phyloP scores from a whole-genome alignment of 2,797 vertebrate genomes.

The Vireo griseus region DNA sequence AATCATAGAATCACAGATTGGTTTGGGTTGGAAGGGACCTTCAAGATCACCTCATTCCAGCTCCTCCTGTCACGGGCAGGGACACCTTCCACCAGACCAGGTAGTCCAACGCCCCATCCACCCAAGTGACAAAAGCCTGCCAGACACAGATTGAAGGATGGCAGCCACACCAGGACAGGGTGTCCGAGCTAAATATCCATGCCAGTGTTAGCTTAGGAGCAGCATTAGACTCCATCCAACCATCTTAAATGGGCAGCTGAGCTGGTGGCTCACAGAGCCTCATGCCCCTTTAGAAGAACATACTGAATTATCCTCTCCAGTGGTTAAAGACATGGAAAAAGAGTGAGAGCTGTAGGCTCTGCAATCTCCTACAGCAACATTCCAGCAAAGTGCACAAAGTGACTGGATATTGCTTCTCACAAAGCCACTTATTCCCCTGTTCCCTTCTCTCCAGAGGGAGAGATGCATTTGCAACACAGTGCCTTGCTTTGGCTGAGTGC shows the following conservation, averaged over 20 bases:
- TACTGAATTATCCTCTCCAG: neutral
- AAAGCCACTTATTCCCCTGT: neutral
- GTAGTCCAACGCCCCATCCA: neutral
- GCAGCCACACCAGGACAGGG: neutral
- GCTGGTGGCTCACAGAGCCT: neutral
- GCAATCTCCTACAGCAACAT: neutral
- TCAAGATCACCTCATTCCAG: neutral
- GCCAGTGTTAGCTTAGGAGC: neutral
- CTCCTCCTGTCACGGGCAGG: neutral
- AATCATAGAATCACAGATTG: neutral
- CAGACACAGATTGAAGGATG: neutral
- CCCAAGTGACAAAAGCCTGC: neutral
- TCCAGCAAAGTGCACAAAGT: neutral
- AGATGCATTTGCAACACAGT: neutral
- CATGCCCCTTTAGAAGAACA: rapidly evolving
- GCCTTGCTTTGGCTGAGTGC: neutral
- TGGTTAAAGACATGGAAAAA: neutral
- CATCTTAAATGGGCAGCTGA: neutral
- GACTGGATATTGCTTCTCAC: neutral
- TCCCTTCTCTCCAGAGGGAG: neutral
- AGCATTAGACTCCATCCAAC: neutral
- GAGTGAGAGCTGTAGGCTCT: neutral
- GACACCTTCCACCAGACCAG: neutral
- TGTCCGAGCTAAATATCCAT: neutral
- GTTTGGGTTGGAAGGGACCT: neutral